phyloP scores from a whole-genome alignment of 2,888 invertebrate genomes.

The Hipparchia sbordonii region DNA sequence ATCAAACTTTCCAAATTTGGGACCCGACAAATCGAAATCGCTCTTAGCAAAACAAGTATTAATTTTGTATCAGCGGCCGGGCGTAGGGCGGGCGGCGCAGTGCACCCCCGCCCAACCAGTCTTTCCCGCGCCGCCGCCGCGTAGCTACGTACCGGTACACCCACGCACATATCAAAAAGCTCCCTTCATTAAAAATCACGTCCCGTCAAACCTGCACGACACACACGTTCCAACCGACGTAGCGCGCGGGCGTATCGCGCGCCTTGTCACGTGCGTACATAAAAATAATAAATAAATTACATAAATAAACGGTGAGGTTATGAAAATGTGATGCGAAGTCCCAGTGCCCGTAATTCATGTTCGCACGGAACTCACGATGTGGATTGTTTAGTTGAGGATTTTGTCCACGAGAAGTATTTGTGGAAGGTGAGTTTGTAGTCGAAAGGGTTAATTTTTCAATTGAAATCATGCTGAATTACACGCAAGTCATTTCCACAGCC shows the following conservation, averaged over 20 bases:
- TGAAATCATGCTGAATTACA: conserved; percentile 12
- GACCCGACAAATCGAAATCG: conserved; percentile 81
- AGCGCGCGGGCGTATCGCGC: conserved; percentile 35
- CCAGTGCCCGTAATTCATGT: conserved; percentile 52
- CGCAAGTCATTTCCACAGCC: neutral
- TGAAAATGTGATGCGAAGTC: conserved; percentile 53
- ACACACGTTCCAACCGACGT: conserved; percentile 42
- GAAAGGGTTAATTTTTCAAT: conserved; percentile 14
- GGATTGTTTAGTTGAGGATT: conserved; percentile 59
- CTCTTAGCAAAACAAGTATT: conserved; percentile 82
- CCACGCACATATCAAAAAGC: conserved; percentile 50
- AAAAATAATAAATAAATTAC: conserved; percentile 46
- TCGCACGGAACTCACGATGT: conserved; percentile 55
- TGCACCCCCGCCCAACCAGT: conserved; percentile 70
- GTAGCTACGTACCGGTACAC: conserved; percentile 55
- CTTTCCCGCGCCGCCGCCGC: conserved; percentile 62
- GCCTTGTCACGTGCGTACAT: conserved; percentile 32
- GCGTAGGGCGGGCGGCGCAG: conserved; percentile 63
- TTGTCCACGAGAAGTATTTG: conserved; percentile 38
- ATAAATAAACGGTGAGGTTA: conserved; percentile 52
- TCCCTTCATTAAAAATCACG: conserved; percentile 59
- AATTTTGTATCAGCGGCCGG: conserved; percentile 78
- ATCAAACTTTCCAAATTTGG: conserved; percentile 79
- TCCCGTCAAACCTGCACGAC: conserved; percentile 44
- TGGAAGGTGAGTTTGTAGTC: conserved; percentile 35